Evolutionary conservation across 2,888 invertebrate genomes (phyloP), one percentile per base, ranked within the genome.

Genomic region (Hemaris fuciformis): DNA sequence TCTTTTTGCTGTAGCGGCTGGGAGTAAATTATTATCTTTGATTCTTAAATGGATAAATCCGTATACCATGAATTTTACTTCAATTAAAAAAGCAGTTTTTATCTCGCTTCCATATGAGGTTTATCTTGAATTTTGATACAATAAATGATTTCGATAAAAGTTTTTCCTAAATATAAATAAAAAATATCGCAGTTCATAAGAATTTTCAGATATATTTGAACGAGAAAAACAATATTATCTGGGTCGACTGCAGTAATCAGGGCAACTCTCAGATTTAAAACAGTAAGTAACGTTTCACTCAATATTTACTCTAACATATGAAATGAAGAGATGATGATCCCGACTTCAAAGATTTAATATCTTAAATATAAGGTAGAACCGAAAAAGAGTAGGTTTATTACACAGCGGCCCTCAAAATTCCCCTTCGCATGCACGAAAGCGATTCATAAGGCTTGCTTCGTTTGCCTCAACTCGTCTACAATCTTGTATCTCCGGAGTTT

Each of bases 401-500:
- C 74, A 74, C 73, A 75, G 74, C 66, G 67, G 75, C 76, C 72
- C 80, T 84, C 80, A 79, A 83, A 85, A 84, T 78, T 80, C 76
- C 78, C 77, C 79, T 78, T 83, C 72, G 77, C 83, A 84, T 82
- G 82, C 80, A 84, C 80, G 81, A 83, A 84, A 87, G 81, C 81
- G 84, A 85, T 87, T 87, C 87, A 87, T 84, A 83, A 85, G 82
- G 79, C 84, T 86, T 82, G 88, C 87, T 88, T 88, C 86, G 85
- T 88, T 88, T 88, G 86, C 85, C 75, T 81, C 83, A 83, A 87
- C 87, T 87, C 84, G 83, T 83, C 83, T 87, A 86, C 87, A 87
- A 88, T 88, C 88, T 88, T 87, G 87, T 88, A 88, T 88, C 87
- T 88, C 85, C 85, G 81, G 82, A 84, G 83, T 87, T 87, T 87